Percentiles rank a stretch among this genome's conserved stretches.
Evolutionary conservation across 1,140 invertebrate species (phyloP).

Genomic region (Brachionus plicatilis): DNA sequence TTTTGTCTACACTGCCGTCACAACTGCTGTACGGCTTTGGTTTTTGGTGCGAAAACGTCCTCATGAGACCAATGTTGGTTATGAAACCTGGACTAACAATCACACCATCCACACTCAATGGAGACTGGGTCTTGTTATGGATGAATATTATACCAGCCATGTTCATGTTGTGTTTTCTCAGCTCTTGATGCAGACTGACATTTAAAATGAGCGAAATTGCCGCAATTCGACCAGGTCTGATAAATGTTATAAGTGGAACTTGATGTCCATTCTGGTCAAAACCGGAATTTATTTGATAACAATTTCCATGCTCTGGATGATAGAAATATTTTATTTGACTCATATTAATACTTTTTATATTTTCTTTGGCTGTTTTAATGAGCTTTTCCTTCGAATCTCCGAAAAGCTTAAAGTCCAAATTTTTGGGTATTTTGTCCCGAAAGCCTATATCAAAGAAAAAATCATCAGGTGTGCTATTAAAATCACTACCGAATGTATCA

Average conservation of each 20-base stretch:
- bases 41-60: neutral
- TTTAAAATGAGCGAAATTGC: neutral
- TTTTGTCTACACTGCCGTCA: neutral
- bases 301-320: constrained; percentile 25
- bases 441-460: neutral
- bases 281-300: neutral
- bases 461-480: neutral
- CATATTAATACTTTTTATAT: neutral
- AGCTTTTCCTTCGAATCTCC: neutral
- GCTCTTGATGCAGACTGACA: neutral
- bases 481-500: neutral
- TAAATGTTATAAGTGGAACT: neutral
- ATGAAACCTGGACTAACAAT: neutral
- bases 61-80: neutral
- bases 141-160: neutral
- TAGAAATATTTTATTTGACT: neutral
- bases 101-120: neutral
- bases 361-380: neutral
- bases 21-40: constrained; percentile 15
- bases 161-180: neutral
- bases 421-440: neutral
- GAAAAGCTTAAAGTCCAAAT: neutral
- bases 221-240: neutral
- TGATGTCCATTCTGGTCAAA: neutral
- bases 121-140: neutral